A percentile compares a stretch with the other conserved stretches of the same genome.
Evolutionary conservation across 2,888 invertebrate species (phyloP).

Genomic region (Myopa tessellatipennis): DNA sequence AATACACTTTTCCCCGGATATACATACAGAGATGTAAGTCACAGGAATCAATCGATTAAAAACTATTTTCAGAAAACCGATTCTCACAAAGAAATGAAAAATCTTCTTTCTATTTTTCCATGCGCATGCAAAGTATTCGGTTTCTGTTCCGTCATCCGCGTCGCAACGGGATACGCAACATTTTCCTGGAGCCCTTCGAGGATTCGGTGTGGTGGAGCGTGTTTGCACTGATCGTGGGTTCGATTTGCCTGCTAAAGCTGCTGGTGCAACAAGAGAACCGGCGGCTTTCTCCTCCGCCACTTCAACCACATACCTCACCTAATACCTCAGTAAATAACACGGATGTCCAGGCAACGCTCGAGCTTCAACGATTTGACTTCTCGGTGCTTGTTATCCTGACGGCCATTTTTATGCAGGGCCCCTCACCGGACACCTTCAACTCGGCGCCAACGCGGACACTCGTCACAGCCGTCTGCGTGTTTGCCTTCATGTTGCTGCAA

Average conservation of each 20-base stretch:
- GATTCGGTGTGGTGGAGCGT: constrained; percentile 61
- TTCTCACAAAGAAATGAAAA: not conserved
- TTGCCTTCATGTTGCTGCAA: constrained; percentile 62
- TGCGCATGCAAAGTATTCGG: constrained; percentile 51
- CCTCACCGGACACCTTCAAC: constrained; percentile 58
- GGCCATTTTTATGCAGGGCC: constrained; percentile 63
- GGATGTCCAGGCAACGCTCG: constrained; percentile 34
- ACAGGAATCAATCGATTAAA: not conserved
- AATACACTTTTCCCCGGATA: constrained; percentile 53
- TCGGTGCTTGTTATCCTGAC: constrained; percentile 60
- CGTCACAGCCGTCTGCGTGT: constrained; percentile 60
- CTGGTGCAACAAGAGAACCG: constrained; percentile 55
- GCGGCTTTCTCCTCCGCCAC: not conserved
- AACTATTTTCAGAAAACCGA: too few species aligned
- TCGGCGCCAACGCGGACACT: constrained; percentile 56
- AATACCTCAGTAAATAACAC: too few species aligned
- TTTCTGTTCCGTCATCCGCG: constrained; percentile 64
- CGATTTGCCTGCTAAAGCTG: constrained; percentile 53
- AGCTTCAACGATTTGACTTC: constrained; percentile 54
- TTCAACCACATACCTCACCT: too few species aligned
- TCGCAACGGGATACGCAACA: constrained; percentile 59
- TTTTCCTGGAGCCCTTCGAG: constrained; percentile 62
- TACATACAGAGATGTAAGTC: constrained; percentile 60
- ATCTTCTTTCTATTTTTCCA: not conserved
- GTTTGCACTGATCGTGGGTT: constrained; percentile 52